Percentiles rank a stretch among this genome's conserved stretches.
Evolutionary conservation across 2,113 vertebrate species (phyloP).

Genomic region (Tupaia chinensis): DNA sequence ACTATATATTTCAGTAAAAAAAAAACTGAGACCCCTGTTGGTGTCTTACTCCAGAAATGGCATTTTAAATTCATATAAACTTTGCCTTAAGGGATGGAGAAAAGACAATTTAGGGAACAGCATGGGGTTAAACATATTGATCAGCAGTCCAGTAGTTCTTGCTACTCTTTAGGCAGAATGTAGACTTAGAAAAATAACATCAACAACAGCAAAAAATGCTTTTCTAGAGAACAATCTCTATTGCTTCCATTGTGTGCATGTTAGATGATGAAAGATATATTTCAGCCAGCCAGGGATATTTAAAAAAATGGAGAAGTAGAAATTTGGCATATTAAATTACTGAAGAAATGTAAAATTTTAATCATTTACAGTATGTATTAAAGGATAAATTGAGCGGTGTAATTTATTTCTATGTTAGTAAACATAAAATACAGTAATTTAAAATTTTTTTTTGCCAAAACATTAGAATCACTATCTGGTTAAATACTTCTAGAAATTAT

Average conservation of each 20-base stretch:
- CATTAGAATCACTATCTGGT: background rate
- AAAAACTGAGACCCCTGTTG: slow-evolving; percentile 66
- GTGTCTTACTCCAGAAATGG: slow-evolving; percentile 67
- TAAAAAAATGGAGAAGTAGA: background rate
- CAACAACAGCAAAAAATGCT: slow-evolving; percentile 18
- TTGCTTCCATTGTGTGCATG: background rate
- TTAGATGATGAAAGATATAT: slow-evolving; percentile 25
- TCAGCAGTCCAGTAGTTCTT: slow-evolving; percentile 67
- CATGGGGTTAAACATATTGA: slow-evolving; percentile 79
- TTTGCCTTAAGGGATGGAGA: slow-evolving; percentile 72
- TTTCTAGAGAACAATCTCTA: slow-evolving; percentile 4
- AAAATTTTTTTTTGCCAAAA: slow-evolving; percentile 54
- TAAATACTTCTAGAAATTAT: slow-evolving; percentile 14
- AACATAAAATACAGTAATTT: background rate
- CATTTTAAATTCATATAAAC: slow-evolving; percentile 76
- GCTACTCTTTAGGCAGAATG: slow-evolving; percentile 40
- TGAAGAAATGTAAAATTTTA: background rate
- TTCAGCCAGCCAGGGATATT: slow-evolving; percentile 4
- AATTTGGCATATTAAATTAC: slow-evolving; percentile 2
- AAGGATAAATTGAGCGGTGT: background rate
- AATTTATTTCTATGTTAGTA: slow-evolving; percentile 30
- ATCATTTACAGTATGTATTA: background rate
- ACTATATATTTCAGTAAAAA: slow-evolving; percentile 68
- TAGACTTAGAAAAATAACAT: slow-evolving; percentile 68
- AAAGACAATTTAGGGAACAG: slow-evolving; percentile 77